phyloP scores from a whole-genome alignment of 2,888 invertebrate genomes.

The Xestoiulus laeticollis region DNA sequence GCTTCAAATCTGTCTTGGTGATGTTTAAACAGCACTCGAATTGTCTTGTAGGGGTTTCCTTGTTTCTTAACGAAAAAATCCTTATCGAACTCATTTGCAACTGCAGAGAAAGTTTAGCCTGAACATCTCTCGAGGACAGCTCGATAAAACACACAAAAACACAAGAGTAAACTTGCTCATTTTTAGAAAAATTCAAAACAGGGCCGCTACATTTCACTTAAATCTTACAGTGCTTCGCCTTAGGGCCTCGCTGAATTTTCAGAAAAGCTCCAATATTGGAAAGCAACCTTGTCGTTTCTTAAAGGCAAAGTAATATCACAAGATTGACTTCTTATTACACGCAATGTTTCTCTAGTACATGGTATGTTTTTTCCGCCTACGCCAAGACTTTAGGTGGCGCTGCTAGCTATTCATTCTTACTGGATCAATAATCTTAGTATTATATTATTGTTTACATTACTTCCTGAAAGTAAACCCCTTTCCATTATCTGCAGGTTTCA shows the following conservation, averaged over 20 bases:
- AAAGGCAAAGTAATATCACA: background rate
- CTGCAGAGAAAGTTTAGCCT: background rate
- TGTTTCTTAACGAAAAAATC: background rate
- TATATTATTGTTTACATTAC: background rate
- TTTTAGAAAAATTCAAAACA: background rate
- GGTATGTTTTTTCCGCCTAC: background rate
- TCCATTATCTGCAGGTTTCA: too few species aligned
- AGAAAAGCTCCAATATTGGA: background rate
- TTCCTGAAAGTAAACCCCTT: background rate
- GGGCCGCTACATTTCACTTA: background rate
- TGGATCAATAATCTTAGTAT: background rate
- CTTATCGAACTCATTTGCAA: slow-evolving; percentile 38
- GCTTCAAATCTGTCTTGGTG: slow-evolving; percentile 35
- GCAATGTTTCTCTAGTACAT: background rate
- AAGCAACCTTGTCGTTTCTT: background rate
- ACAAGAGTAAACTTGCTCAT: background rate
- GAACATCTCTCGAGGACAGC: slow-evolving; percentile 7
- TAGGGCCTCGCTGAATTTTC: background rate
- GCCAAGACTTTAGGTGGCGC: background rate
- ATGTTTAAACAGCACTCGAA: slow-evolving; percentile 43
- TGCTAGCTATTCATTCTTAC: background rate
- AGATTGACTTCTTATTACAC: background rate
- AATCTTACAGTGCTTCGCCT: background rate
- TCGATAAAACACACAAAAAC: background rate
- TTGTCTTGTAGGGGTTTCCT: slow-evolving; percentile 39